Conservation (phyloP, 2,888 invertebrate genomes). For the Platycheirus albimanus region DNA sequence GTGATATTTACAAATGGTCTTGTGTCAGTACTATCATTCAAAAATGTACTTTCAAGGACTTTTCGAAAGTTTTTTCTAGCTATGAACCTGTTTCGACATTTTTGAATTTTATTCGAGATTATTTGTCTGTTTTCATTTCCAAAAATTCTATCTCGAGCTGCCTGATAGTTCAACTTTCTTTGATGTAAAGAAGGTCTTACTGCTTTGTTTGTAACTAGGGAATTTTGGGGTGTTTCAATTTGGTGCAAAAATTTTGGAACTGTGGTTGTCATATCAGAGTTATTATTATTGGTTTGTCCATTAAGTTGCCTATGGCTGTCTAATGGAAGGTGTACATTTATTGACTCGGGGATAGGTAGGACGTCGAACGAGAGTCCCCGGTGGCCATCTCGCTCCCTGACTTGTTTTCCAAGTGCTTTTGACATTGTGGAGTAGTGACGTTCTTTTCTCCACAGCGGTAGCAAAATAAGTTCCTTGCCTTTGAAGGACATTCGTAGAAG, state of each 20-base stretch:
- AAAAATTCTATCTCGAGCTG: too few species aligned
- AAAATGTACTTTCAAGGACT: too few species aligned
- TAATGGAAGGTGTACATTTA: neutral
- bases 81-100: too few species aligned
- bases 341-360: neutral
- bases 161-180: too few species aligned
- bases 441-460: constrained; percentile 2
- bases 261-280: neutral
- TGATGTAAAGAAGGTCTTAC: too few species aligned
- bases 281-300: neutral
- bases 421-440: neutral
- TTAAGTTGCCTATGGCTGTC: neutral
- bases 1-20: too few species aligned
- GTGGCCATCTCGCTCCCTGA: constrained; percentile 18
- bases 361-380: constrained; percentile 7
- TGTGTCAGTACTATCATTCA: too few species aligned
- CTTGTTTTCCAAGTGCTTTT: constrained; percentile 12
- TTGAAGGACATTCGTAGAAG: neutral
- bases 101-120: too few species aligned
- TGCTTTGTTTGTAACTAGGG: too few species aligned
- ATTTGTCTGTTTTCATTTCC: neutral
- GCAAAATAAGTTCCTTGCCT: neutral
- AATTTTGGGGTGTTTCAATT: too few species aligned
- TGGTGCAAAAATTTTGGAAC: neutral
- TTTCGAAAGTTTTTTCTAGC: too few species aligned